A percentile compares a stretch with the other conserved stretches of the same genome.
phyloP scores from a whole-genome alignment of 2,888 invertebrate genomes.

The Electrophaes corylata region DNA sequence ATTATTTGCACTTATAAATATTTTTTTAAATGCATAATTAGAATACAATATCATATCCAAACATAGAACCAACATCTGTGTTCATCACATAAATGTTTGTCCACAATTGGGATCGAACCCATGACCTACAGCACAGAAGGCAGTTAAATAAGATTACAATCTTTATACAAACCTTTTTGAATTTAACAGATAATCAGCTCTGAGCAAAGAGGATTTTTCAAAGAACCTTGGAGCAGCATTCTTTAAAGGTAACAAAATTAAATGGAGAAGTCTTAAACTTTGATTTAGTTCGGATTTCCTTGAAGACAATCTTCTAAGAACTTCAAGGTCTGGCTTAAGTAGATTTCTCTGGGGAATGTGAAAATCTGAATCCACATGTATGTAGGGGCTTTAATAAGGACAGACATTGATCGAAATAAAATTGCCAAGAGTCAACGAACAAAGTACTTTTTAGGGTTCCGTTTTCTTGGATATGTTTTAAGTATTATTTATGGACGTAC shows the following conservation, averaged over 20 bases:
- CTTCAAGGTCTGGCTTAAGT: conserved; percentile 21
- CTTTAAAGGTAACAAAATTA: conserved; percentile 10
- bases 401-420: conserved; percentile 19
- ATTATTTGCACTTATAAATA: too few species aligned
- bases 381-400: conserved; percentile 21
- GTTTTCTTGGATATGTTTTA: too few species aligned
- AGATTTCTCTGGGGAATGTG: conserved; percentile 33
- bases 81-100: too few species aligned
- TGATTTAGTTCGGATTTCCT: conserved; percentile 24
- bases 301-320: conserved; percentile 26
- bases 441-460: too few species aligned
- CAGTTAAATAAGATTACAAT: neutral
- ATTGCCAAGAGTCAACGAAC: neutral
- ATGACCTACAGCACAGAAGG: too few species aligned
- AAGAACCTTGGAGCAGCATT: neutral
- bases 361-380: conserved; percentile 33
- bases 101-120: too few species aligned
- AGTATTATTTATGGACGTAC: too few species aligned
- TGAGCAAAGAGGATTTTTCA: conserved; percentile 3
- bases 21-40: too few species aligned
- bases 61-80: too few species aligned
- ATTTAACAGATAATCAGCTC: conserved; percentile 1
- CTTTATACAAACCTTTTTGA: neutral
- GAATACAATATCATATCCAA: too few species aligned
- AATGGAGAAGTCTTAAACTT: conserved; percentile 14